Percentiles rank a stretch among this genome's conserved stretches.
phyloP scores from a whole-genome alignment of 1,140 invertebrate species.

The Eriosoma lanigerum region DNA sequence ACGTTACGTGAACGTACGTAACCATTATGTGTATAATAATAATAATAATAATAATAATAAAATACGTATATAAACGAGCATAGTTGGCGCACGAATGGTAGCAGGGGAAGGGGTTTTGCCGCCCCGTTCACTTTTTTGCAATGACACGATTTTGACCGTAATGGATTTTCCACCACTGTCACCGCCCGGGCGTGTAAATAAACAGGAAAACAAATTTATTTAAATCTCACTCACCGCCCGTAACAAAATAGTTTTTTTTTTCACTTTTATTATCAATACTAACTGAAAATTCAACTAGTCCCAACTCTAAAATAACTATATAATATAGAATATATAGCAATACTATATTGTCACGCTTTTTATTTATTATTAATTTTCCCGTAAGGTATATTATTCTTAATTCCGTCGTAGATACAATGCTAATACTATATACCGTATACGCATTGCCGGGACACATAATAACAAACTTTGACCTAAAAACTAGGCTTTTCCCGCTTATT shows the following conservation, averaged over 20 bases:
- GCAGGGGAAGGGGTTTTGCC: neutral
- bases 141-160: slow-evolving; percentile 40
- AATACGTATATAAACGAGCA: slow-evolving; percentile 1
- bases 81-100: neutral
- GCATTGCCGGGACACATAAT: neutral
- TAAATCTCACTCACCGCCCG: slow-evolving; percentile 10
- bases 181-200: slow-evolving; percentile 16
- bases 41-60: too few relatives aligned
- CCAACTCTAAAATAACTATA: too few relatives aligned
- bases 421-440: too few relatives aligned
- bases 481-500: too few relatives aligned
- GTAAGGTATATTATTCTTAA: neutral
- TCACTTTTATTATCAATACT: neutral
- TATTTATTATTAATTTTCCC: slow-evolving; percentile 5
- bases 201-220: neutral
- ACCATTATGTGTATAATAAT: neutral
- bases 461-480: too few relatives aligned
- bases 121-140: slow-evolving; percentile 46
- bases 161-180: slow-evolving; percentile 27
- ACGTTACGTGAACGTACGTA: slow-evolving; percentile 49
- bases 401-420: neutral
- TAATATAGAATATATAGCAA: too few relatives aligned
- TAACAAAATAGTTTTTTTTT: slow-evolving; percentile 29
- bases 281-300: neutral
- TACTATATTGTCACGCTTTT: slow-evolving; percentile 5